Base-by-base conservation (phyloP, 2,888 invertebrate species). In the Diarsia brunnea region DNA sequence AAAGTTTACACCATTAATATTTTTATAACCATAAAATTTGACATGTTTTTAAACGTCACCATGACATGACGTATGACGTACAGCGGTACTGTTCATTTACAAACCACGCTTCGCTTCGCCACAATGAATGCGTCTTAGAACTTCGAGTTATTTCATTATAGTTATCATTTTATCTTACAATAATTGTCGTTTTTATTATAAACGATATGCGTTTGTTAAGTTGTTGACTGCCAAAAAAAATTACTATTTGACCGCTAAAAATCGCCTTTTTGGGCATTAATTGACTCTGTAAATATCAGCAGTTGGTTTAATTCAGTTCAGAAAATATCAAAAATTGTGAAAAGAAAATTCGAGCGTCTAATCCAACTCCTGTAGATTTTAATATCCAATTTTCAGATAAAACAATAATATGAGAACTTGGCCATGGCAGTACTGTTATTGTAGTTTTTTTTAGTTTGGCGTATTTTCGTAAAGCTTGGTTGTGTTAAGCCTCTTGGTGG, bases 11-110 rank as follows among this genome's bases (percentile, higher is more conserved):
- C 19, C 5, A 53, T 45, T 19, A 65, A 65, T 63, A 69, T 45
- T 63, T 43, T 67, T 53, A 58, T 82, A 78, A 81, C 82, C 81
- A 78, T 55, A 64, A 81, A 64, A 73, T 4, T 31, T 19, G 16
- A 8, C 31, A 47, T 8, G 21, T 53, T 72, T 31, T 24, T 27
- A 73, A 31, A 71, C 21, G 71, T 71, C 72, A 72, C 51, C 49
- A 24, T 70, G 70, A 70, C 49, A 24, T 70, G 70, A 70, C 67
- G 38, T 70, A 8, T 2, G 16, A 16, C 1, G 1, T n/a, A n/a
- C n/a, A n/a, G n/a, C n/a, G n/a, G n/a, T n/a, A n/a, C n/a, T n/a
- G 5, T 7, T 10, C 19, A n/a, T 49, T 47, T 65, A 19, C 45
- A 24, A 65, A 65, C 19, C n/a, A 65, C 31, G 31, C 65, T 65